Base-by-base conservation (phyloP, 1,140 invertebrate genomes). In the Procambarus clarkii region DNA sequence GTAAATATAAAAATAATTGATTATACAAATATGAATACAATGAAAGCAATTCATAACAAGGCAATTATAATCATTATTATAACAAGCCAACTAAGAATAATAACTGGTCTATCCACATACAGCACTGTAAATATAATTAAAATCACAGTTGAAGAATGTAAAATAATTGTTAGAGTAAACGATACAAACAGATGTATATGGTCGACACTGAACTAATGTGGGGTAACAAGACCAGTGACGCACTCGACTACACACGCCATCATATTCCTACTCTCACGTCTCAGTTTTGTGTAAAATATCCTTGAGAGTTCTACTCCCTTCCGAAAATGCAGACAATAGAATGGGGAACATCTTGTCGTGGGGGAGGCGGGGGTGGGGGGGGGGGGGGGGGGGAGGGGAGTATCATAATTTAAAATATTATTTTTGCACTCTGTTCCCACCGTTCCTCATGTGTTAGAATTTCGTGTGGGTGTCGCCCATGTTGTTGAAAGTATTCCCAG, bases 401-500 rank as follows among this genome's bases (percentile, higher is more conserved):
- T 64, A 64, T 64, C 13, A 18, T 21, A 4, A 64, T 64, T 21
- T 79, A 45, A 64, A 21, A 64, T 64, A 64, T 79, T 46, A 48
- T 50, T 54, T 81, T 50, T 8, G 24, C 48, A 81, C 54, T 81
- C 54, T 54, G 79, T 24, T 50, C 48, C 79, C 48, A 54, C 54
- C 5, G 46, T 74, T 74, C 21, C 13, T 85, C 46, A 11, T n/a
- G 54, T 84, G 44, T 74, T 46, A 34, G 9, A 21, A 45, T 84
- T 64, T 84, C 48, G 24, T 71, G 69, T 74, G 44, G 69, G 48
- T 46, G n/a, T 60, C 21, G 60, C 64, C 82, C 45, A 85, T 85
- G 64, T 44, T 69, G 81, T n/a, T 71, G 11, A 85, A 85, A 85
- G 58, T 69, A 85, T 85, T 85, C 13, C 82, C 64, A 85, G 82